These are phyloP conservation scores for Crotalus horridus DNA, from an alignment of 2,113 vertebrate species.

Conservation along the genomic window DNA sequence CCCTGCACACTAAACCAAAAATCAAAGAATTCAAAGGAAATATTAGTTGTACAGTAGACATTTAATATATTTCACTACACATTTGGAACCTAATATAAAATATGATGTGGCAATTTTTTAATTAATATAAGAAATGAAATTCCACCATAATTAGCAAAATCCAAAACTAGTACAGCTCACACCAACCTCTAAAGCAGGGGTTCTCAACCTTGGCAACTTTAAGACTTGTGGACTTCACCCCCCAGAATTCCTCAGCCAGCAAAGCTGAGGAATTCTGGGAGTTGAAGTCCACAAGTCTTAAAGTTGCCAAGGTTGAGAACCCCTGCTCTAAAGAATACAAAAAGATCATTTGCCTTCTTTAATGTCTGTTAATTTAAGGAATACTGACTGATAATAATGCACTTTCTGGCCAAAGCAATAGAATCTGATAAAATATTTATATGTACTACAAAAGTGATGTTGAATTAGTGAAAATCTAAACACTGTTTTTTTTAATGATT, in stretches of 20 bases:
- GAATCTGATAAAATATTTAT: neutral
- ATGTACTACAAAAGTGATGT: neutral
- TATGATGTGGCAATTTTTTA: neutral
- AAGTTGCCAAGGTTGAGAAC: too few relatives aligned
- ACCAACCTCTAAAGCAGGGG: neutral
- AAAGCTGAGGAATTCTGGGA: too few relatives aligned
- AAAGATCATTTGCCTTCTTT: neutral
- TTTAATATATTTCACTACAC: neutral
- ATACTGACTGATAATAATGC: neutral
- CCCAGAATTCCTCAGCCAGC: too few relatives aligned
- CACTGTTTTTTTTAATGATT: slow-evolving; percentile 12
- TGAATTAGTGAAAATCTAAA: slow-evolving; percentile 2
- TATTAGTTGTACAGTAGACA: neutral
- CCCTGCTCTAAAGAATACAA: neutral
- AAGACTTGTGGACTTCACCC: too few relatives aligned
- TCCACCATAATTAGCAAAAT: neutral
- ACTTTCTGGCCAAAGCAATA: neutral
- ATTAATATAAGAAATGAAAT: neutral
- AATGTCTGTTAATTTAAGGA: neutral
- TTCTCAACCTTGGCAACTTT: too few relatives aligned
- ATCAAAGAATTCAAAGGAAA: neutral
- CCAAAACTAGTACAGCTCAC: neutral
- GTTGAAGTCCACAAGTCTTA: too few relatives aligned
- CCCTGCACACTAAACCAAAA: neutral
- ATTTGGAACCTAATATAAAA: neutral